These are phyloP conservation scores for Drosophila pseudoananassae DNA, from an alignment of 1,140 invertebrate genomes.

Conservation along the genomic window DNA sequence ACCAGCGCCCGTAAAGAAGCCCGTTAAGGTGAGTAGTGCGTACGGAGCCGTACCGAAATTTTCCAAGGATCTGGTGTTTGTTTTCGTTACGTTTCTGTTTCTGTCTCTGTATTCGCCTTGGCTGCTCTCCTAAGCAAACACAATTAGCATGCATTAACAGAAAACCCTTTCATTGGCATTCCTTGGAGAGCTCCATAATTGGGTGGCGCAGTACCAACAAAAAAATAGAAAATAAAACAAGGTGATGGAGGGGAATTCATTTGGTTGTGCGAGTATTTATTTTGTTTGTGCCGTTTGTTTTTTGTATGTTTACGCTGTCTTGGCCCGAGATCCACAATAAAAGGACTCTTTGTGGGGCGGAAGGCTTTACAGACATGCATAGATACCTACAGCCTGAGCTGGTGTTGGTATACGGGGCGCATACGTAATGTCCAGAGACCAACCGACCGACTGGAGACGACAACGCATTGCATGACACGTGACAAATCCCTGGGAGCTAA, in stretches of 20 bases:
- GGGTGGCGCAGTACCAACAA: constrained; percentile 16
- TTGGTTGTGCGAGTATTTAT: constrained; percentile 37
- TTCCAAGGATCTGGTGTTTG: constrained; percentile 1
- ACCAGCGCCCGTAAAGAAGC: constrained; percentile 73
- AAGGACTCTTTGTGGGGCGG: constrained; percentile 1
- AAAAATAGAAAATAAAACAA: neutral
- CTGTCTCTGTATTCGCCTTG: constrained; percentile 29
- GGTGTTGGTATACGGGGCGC: neutral
- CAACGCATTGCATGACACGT: constrained; percentile 34
- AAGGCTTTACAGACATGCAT: constrained; percentile 14
- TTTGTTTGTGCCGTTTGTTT: constrained; percentile 37
- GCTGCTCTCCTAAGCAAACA: constrained; percentile 62
- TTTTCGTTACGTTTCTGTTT: constrained; percentile 10
- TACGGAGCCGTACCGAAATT: neutral
- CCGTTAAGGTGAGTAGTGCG: constrained; percentile 69
- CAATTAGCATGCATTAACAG: constrained; percentile 74
- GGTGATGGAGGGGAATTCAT: constrained; percentile 39
- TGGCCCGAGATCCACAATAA: constrained; percentile 22
- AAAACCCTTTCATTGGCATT: constrained; percentile 61
- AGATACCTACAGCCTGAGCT: neutral
- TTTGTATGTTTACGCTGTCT: constrained; percentile 24
- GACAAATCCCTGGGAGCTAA: constrained; percentile 27
- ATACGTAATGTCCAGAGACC: constrained; percentile 4
- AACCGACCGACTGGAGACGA: neutral
- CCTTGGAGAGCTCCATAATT: constrained; percentile 59